A percentile compares a stretch with the other conserved stretches of the same genome.
phyloP scores from a whole-genome alignment of 1,140 invertebrate species.

The Atta cephalotes region DNA sequence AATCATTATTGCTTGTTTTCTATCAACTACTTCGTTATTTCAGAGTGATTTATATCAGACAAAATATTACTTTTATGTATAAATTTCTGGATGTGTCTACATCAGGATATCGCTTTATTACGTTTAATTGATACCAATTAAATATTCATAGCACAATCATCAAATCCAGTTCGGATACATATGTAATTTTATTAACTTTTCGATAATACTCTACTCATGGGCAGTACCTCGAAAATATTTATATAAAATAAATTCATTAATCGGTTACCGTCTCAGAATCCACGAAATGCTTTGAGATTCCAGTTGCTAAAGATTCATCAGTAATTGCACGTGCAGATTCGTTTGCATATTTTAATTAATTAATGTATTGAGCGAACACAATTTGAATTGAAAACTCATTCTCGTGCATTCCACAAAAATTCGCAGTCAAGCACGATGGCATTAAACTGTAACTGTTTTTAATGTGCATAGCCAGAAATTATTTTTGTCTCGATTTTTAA shows the following conservation, averaged over 20 bases:
- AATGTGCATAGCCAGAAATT: neutral
- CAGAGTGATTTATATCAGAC: neutral
- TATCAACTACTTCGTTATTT: neutral
- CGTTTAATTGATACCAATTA: slow-evolving; percentile 5
- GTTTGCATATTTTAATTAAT: slow-evolving; percentile 33
- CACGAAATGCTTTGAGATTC: neutral
- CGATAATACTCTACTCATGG: slow-evolving; percentile 10
- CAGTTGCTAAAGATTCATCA: slow-evolving; percentile 14
- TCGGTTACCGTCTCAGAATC: neutral
- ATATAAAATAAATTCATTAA: neutral
- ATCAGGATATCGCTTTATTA: neutral
- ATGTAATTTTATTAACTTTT: slow-evolving; percentile 22
- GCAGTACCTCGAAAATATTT: neutral
- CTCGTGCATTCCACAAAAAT: neutral
- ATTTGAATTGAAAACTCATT: neutral
- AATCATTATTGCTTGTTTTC: neutral
- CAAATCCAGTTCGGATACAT: slow-evolving; percentile 27
- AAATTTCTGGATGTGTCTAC: neutral
- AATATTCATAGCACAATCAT: neutral
- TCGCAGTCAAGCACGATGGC: neutral
- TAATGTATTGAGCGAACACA: neutral
- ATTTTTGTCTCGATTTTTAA: neutral
- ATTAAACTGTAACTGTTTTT: neutral
- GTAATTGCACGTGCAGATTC: neutral
- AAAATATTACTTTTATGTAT: neutral